phyloP scores from a whole-genome alignment of 2,888 invertebrate genomes.

The Drosophila quinaria region DNA sequence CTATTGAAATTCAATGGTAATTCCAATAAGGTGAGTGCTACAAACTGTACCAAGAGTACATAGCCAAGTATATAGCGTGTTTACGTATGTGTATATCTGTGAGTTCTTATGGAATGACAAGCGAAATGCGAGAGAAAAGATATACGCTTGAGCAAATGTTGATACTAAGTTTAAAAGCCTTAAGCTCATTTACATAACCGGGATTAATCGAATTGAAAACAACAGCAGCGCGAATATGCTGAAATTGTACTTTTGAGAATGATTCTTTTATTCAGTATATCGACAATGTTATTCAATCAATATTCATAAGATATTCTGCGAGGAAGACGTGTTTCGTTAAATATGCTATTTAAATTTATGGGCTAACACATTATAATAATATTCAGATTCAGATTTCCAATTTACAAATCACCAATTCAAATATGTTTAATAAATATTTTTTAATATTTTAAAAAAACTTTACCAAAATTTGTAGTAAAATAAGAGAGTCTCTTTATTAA shows the following conservation, averaged over 20 bases:
- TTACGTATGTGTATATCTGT: constrained; percentile 8
- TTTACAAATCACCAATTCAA: no score
- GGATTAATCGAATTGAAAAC: background rate
- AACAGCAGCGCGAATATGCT: background rate
- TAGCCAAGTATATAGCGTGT: background rate
- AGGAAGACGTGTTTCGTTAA: no score
- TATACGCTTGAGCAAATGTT: constrained; percentile 11
- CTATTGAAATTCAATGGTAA: constrained; percentile 92
- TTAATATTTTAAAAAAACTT: background rate
- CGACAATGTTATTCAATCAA: background rate
- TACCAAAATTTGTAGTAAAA: no score
- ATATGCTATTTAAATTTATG: no score
- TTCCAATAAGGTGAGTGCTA: constrained; percentile 90
- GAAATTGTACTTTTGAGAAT: background rate
- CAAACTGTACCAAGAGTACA: constrained; percentile 19
- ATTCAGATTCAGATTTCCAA: no score
- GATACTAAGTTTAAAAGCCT: constrained; percentile 22
- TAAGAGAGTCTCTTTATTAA: background rate
- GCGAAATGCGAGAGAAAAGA: constrained; percentile 15
- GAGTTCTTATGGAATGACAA: constrained; percentile 9
- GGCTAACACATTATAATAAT: no score
- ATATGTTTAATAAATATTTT: background rate
- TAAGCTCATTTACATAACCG: constrained; percentile 18
- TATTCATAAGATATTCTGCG: constrained; percentile 4
- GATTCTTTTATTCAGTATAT: constrained; percentile 8